phyloP scores from a whole-genome alignment of 2,888 invertebrate species.

The Conistra vaccinii region DNA sequence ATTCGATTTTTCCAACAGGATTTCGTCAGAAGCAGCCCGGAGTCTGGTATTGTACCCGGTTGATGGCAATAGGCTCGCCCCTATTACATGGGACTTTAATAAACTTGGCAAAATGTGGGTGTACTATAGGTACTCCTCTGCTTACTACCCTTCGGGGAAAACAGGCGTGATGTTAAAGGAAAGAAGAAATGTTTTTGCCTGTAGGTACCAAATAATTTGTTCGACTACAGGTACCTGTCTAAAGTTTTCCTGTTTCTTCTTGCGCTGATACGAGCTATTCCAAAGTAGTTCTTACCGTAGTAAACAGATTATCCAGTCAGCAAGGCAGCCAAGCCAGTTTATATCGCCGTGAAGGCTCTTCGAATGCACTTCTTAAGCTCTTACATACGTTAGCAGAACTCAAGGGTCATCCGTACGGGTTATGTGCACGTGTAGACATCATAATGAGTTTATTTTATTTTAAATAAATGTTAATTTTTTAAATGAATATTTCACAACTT shows the following conservation, averaged over 20 bases:
- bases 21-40: neutral
- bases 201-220: neutral
- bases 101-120: neutral
- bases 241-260: neutral
- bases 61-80: neutral
- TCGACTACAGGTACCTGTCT: too few relatives aligned
- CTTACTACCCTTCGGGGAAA: neutral
- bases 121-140: neutral
- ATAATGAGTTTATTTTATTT: too few relatives aligned
- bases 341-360: conserved; percentile 28
- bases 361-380: conserved; percentile 35
- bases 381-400: conserved; percentile 19
- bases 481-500: too few relatives aligned
- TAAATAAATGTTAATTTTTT: too few relatives aligned
- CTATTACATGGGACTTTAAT: too few relatives aligned
- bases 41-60: neutral
- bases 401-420: conserved; percentile 6
- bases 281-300: neutral
- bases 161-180: neutral
- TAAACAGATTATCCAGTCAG: conserved; percentile 39
- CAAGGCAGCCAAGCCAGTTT: neutral
- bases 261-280: neutral
- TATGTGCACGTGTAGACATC: neutral
- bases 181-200: neutral
- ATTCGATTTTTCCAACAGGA: neutral